Evolutionary conservation across 2,888 invertebrate genomes (phyloP).

Genomic region (Holacanthella duospinosa): DNA sequence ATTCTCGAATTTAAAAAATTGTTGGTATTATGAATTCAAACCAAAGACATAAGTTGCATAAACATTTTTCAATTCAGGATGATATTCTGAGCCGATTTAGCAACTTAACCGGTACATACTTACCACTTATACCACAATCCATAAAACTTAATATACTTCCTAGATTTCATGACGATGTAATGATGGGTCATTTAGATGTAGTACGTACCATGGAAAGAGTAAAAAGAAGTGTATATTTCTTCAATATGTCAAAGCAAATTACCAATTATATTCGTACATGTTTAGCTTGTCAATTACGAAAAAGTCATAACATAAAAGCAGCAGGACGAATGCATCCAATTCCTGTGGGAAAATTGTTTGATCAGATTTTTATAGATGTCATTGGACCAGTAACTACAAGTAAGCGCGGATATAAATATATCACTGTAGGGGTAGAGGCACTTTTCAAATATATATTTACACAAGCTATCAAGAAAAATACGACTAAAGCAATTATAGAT

Average conservation of each 20-base stretch:
- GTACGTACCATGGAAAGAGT: conserved; percentile 10
- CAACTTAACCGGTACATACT: too few relatives aligned
- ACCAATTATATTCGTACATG: conserved; percentile 5
- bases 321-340: conserved; percentile 15
- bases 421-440: conserved; percentile 14
- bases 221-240: conserved; percentile 9
- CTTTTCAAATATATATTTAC: conserved; percentile 14
- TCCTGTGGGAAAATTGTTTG: conserved; percentile 15
- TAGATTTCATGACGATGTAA: conserved; percentile 22
- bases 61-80: too few relatives aligned
- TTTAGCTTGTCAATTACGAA: not conserved
- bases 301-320: not conserved
- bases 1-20: not conserved
- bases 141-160: conserved; percentile 11
- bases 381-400: conserved; percentile 11
- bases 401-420: conserved; percentile 10
- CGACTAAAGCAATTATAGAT: not conserved
- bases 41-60: too few relatives aligned
- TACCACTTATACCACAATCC: not conserved
- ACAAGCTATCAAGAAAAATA: not conserved
- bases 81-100: too few relatives aligned
- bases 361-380: conserved; percentile 15
- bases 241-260: conserved; percentile 9
- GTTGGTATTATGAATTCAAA: not conserved
- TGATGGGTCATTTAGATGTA: conserved; percentile 15